Conservation (phyloP, 2,888 invertebrate genomes). For the Platynereis dumerilii region DNA sequence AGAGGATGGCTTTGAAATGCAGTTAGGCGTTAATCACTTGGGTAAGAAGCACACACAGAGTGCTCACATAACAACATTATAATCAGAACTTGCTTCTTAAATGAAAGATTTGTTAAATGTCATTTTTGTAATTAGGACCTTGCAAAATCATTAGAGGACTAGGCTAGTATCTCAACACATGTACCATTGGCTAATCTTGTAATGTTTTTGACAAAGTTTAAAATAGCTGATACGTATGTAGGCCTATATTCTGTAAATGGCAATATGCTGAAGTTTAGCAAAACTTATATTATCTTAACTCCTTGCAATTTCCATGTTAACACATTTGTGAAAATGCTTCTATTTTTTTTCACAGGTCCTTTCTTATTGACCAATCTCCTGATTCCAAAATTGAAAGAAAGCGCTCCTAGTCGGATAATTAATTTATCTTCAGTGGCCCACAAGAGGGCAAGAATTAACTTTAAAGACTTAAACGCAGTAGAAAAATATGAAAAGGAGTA, state of each 20-base stretch:
- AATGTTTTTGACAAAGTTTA: neutral
- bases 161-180: neutral
- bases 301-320: neutral
- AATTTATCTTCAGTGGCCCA: slow-evolving; percentile 90
- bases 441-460: slow-evolving; percentile 63
- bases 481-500: slow-evolving; percentile 30
- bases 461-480: slow-evolving; percentile 39
- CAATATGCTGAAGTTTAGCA: neutral
- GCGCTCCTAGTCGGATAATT: slow-evolving; percentile 75
- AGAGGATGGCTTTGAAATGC: slow-evolving; percentile 61
- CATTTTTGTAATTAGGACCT: no score
- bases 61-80: no score
- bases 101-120: no score
- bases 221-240: neutral
- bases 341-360: slow-evolving; percentile 63
- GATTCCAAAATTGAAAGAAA: slow-evolving; percentile 72
- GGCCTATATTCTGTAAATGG: neutral
- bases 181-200: neutral
- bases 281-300: neutral
- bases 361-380: slow-evolving; percentile 82
- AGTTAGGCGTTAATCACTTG: slow-evolving; percentile 61
- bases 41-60: slow-evolving; percentile 45
- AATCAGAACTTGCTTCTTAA: no score
- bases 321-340: neutral
- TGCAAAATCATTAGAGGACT: neutral